Evolutionary conservation across 2,797 vertebrate species (phyloP).

Genomic region (Pseudotriccus pelzelni): DNA sequence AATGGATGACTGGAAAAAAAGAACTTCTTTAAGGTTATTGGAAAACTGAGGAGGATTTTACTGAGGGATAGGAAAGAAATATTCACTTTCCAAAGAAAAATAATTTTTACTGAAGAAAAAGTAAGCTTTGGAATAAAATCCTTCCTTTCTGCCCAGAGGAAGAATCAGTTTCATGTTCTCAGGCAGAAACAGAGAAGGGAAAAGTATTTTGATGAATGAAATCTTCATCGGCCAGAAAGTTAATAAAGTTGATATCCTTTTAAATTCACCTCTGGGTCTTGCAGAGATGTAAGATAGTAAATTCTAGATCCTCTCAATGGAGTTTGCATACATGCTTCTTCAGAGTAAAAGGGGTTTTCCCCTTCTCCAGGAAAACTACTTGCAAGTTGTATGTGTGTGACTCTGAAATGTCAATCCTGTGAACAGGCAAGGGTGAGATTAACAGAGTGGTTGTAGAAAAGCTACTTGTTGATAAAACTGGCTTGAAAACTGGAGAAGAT

Average conservation of each 20-base stretch:
- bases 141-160: background rate
- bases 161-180: background rate
- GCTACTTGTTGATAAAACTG: background rate
- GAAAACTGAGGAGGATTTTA: background rate
- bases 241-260: background rate
- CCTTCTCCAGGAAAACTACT: background rate
- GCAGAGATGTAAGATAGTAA: background rate
- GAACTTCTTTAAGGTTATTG: background rate
- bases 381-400: background rate
- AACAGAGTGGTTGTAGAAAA: accelerated
- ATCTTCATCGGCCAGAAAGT: background rate
- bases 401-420: background rate
- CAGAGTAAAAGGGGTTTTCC: background rate
- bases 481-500: background rate
- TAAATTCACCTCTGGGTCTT: background rate
- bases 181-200: background rate
- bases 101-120: background rate
- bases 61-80: background rate
- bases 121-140: background rate
- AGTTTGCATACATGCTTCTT: background rate
- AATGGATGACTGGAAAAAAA: background rate
- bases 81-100: background rate
- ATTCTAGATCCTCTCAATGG: constrained; percentile 1
- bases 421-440: background rate
- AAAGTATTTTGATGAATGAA: background rate